Evolutionary conservation across 37 sponge, comb jelly and placozoan species (phyloP), one percentile per base, ranked within the genome.

Genomic region (Hormiphora californensis): DNA sequence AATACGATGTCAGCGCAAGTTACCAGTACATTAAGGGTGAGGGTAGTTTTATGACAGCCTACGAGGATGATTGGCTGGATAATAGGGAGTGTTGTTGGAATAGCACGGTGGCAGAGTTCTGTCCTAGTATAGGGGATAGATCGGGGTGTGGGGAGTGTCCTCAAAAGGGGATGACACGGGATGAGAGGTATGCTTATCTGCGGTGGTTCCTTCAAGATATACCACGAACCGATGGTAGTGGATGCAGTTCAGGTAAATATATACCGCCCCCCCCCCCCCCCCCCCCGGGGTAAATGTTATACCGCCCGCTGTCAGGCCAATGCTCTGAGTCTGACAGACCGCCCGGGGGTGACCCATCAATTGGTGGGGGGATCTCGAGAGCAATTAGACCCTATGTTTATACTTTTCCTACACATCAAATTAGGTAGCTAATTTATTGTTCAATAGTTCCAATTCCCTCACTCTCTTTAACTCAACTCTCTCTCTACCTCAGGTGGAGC

Each of bases 401-500:
- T n/a, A n/a, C n/a, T n/a, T n/a, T n/a, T n/a, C n/a, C n/a, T n/a
- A n/a, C n/a, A n/a, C n/a, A n/a, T n/a, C n/a, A n/a, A n/a, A n/a
- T n/a, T n/a, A n/a, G n/a, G n/a, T n/a, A n/a, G n/a, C n/a, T n/a
- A n/a, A n/a, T n/a, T n/a, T n/a, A n/a, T n/a, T n/a, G n/a, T n/a
- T n/a, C n/a, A n/a, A n/a, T n/a, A n/a, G n/a, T n/a, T n/a, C n/a
- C n/a, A n/a, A n/a, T n/a, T n/a, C n/a, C n/a, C n/a, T n/a, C n/a
- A n/a, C n/a, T n/a, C n/a, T n/a, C n/a, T n/a, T n/a, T n/a, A n/a
- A n/a, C n/a, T n/a, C n/a, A n/a, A n/a, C n/a, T n/a, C n/a, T n/a
- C n/a, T n/a, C n/a, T n/a, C n/a, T n/a, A 49, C 21, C 19, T 5
- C 81, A 73, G 81, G 81, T 40, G 81, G 81, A 73, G 81, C 81